phyloP scores from a whole-genome alignment of 1,140 invertebrate genomes.

The Anastrepha obliqua region DNA sequence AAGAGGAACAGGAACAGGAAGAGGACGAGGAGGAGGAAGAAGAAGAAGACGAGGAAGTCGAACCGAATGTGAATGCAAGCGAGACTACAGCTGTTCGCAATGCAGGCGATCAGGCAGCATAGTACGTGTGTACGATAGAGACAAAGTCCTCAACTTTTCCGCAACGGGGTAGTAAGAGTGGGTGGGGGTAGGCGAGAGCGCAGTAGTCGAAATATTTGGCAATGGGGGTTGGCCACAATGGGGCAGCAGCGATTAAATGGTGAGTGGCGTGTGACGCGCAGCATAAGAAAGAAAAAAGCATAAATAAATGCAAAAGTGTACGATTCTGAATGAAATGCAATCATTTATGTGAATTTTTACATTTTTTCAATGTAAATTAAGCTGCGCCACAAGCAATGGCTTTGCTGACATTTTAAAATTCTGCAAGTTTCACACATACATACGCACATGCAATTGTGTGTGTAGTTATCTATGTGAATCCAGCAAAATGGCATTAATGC shows the following conservation, averaged over 20 bases:
- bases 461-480: not conserved
- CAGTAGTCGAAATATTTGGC: not conserved
- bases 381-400: not conserved
- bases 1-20: not conserved
- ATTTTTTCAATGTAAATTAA: not conserved
- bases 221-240: not conserved
- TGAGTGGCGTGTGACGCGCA: not conserved
- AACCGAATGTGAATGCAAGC: not conserved
- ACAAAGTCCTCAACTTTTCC: conserved; percentile 38
- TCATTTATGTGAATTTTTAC: not conserved
- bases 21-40: not conserved
- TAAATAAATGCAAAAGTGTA: not conserved
- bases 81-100: not conserved
- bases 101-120: not conserved
- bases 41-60: not conserved
- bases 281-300: too few species aligned
- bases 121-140: conserved; percentile 27
- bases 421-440: not conserved
- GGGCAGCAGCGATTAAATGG: conserved; percentile 26
- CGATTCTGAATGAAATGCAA: conserved; percentile 20
- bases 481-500: not conserved
- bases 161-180: not conserved
- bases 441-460: not conserved
- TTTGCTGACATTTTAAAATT: not conserved
- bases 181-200: conserved; percentile 28